Percentiles rank a stretch among this genome's conserved stretches.
These are phyloP conservation scores for Coilia nasus DNA, from an alignment of 2,797 vertebrate genomes.

Conservation along the genomic window DNA sequence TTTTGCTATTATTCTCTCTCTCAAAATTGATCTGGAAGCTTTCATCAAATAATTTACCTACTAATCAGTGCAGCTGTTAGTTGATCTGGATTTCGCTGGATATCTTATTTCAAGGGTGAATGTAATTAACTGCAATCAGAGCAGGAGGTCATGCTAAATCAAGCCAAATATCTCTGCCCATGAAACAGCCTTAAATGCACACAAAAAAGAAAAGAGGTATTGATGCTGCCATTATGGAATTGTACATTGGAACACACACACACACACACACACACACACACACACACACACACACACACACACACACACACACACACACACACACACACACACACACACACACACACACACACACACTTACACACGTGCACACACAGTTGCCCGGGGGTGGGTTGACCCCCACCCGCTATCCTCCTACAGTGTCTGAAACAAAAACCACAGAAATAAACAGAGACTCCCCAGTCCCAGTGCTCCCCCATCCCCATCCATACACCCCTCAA, in stretches of 20 bases:
- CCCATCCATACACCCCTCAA: conserved; percentile 61
- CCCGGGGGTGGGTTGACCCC: conserved; percentile 63
- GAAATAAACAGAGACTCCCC: conserved; percentile 67
- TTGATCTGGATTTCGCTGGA: neutral
- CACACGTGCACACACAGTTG: neutral
- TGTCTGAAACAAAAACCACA: conserved; percentile 57
- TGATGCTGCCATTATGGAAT: neutral
- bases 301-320: conserved; percentile 4
- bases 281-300: neutral
- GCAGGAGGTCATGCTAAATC: conserved; percentile 16
- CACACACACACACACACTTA: conserved; percentile 9
- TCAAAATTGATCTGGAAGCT: conserved; percentile 34
- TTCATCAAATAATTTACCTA: conserved; percentile 20
- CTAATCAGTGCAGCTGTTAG: conserved; percentile 34
- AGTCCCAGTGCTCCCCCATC: conserved; percentile 70
- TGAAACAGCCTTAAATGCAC: neutral
- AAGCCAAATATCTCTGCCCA: conserved; percentile 12
- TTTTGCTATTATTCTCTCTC: neutral
- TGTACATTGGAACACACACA: neutral
- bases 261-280: neutral
- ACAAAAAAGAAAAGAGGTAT: neutral
- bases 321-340: conserved; percentile 4
- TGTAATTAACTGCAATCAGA: conserved; percentile 37
- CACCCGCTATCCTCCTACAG: conserved; percentile 56
- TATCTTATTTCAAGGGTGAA: conserved; percentile 35